These are phyloP conservation scores for Phocides pigmalion DNA, from an alignment of 1,140 invertebrate genomes.

Conservation along the genomic window DNA sequence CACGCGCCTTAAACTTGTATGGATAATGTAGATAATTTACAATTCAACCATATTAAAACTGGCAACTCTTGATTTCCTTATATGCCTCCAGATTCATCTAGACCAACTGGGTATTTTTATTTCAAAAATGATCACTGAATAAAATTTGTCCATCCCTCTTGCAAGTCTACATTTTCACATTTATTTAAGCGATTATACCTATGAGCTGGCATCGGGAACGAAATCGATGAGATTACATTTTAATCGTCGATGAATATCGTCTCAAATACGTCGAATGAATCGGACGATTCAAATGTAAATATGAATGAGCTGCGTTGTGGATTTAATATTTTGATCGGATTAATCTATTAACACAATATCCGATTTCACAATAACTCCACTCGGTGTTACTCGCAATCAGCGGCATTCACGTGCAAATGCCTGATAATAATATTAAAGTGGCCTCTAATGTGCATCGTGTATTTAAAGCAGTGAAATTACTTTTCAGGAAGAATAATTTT, in stretches of 20 bases:
- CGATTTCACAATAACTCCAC: conserved; percentile 55
- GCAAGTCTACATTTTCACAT: conserved; percentile 11
- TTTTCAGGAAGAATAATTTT: too few relatives aligned
- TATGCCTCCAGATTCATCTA: neutral
- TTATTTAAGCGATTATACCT: conserved; percentile 20
- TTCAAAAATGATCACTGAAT: conserved; percentile 3
- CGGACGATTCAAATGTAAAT: conserved; percentile 75
- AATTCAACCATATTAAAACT: conserved; percentile 64
- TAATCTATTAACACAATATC: conserved; percentile 79
- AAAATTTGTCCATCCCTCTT: conserved; percentile 10
- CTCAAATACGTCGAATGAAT: conserved; percentile 66
- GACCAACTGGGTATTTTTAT: neutral
- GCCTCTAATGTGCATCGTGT: neutral
- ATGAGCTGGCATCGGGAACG: conserved; percentile 11
- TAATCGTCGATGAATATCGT: conserved; percentile 56
- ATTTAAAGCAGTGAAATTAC: neutral
- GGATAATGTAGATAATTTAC: conserved; percentile 61
- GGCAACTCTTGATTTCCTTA: conserved; percentile 26
- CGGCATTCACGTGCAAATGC: conserved; percentile 20
- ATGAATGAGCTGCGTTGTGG: conserved; percentile 64
- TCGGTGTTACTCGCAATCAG: conserved; percentile 31
- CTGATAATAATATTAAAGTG: neutral
- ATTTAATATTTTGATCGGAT: conserved; percentile 81
- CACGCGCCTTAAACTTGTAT: conserved; percentile 61
- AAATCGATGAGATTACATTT: conserved; percentile 40